Conservation (phyloP, 2,797 vertebrate genomes). For the Myiotriccus ornatus region DNA sequence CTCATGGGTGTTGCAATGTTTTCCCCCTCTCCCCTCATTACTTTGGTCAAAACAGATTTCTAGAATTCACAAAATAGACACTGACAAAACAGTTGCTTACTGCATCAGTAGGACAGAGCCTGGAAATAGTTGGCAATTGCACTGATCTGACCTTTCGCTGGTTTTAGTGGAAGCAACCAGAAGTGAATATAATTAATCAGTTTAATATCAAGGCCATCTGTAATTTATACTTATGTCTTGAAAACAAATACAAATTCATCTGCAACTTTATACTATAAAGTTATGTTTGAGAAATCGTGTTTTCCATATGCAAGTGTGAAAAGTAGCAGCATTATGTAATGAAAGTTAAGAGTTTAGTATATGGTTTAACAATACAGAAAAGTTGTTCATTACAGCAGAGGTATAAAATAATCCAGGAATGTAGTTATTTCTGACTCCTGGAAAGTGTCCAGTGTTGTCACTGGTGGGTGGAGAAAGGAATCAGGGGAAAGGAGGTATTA, state of each 20-base stretch:
- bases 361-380: background rate
- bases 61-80: background rate
- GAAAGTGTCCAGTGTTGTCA: background rate
- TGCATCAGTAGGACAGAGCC: background rate
- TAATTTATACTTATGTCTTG: background rate
- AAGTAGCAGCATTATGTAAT: background rate
- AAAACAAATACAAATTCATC: background rate
- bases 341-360: background rate
- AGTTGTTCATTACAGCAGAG: background rate
- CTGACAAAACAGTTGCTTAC: background rate
- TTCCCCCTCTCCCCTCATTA: too few relatives aligned
- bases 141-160: background rate
- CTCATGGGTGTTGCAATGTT: background rate
- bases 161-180: background rate
- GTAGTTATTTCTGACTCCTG: slow-evolving; percentile 4
- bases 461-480: slow-evolving; percentile 4
- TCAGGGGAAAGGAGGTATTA: slow-evolving; percentile 23
- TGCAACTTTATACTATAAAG: rapidly evolving
- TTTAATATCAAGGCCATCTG: background rate
- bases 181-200: background rate
- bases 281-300: background rate
- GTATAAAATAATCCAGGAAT: background rate
- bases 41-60: background rate
- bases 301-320: background rate
- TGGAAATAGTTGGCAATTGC: background rate